These are phyloP conservation scores for Trypoxylon attenuatum DNA, from an alignment of 2,888 invertebrate genomes.

Conservation along the genomic window DNA sequence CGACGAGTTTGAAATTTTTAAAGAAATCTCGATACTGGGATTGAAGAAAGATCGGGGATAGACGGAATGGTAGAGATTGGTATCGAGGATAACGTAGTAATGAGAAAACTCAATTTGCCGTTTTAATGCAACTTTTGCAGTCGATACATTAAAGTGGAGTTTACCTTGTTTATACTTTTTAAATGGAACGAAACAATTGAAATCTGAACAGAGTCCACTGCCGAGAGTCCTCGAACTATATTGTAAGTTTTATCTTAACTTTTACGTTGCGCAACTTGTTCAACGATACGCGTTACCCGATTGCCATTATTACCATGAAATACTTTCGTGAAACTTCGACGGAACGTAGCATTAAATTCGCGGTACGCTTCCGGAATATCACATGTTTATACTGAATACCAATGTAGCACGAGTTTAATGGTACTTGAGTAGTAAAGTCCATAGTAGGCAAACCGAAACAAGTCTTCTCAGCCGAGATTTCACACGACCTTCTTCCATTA, in stretches of 20 bases:
- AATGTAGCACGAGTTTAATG: conserved; percentile 2
- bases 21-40: not conserved
- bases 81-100: conserved; percentile 5
- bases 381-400: conserved; percentile 6
- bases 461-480: too few relatives aligned
- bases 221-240: too few relatives aligned
- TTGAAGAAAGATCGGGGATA: conserved; percentile 3
- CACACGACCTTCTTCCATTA: too few relatives aligned
- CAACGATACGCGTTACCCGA: conserved; percentile 12
- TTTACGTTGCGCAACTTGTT: not conserved
- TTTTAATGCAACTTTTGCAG: conserved; percentile 26
- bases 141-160: conserved; percentile 13
- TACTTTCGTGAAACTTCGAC: conserved; percentile 3
- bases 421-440: too few relatives aligned
- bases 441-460: too few relatives aligned
- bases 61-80: conserved; percentile 11
- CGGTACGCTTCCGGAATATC: conserved; percentile 1
- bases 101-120: conserved; percentile 17
- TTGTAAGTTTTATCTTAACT: not conserved
- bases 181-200: not conserved
- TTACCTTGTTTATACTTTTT: conserved; percentile 14
- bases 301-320: conserved; percentile 9
- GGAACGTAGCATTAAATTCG: conserved; percentile 5
- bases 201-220: too few relatives aligned
- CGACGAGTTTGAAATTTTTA: too few relatives aligned